Percentiles rank a stretch among this genome's conserved stretches.
Evolutionary conservation across 2,888 invertebrate genomes (phyloP).

Genomic region (Mythimna ferrago): DNA sequence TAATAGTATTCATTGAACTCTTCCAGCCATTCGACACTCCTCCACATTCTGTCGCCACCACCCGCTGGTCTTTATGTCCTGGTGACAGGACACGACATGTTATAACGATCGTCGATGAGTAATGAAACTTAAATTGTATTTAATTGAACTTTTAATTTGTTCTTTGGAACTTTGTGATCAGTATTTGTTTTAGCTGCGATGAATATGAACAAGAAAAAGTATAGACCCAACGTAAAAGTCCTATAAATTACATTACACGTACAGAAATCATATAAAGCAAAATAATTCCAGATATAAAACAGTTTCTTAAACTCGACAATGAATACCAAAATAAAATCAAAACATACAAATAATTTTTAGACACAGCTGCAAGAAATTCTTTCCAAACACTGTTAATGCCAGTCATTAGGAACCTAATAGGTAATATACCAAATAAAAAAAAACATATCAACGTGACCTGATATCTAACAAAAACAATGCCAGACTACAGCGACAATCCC

Average conservation of each 20-base stretch:
- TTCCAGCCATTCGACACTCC: slow-evolving; percentile 63
- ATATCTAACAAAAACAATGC: slow-evolving; percentile 16
- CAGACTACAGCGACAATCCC: slow-evolving; percentile 19
- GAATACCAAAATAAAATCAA: background rate
- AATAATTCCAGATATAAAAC: background rate
- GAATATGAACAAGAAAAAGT: background rate
- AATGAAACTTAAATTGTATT: slow-evolving; percentile 64
- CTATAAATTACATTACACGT: background rate
- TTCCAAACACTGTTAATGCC: too few species aligned
- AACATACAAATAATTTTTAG: background rate
- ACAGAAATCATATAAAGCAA: background rate
- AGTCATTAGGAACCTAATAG: background rate
- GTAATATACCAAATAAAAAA: background rate
- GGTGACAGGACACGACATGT: slow-evolving; percentile 73
- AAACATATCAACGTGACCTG: background rate
- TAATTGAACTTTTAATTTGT: slow-evolving; percentile 65
- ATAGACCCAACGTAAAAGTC: too few species aligned
- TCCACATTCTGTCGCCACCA: slow-evolving; percentile 67
- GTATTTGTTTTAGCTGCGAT: slow-evolving; percentile 38
- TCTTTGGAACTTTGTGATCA: slow-evolving; percentile 43
- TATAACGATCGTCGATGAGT: slow-evolving; percentile 65
- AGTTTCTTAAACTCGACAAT: background rate
- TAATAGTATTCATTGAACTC: slow-evolving; percentile 69
- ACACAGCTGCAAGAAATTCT: background rate
- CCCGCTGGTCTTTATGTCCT: slow-evolving; percentile 70